Percentiles rank a stretch among this genome's conserved stretches.
Conservation (phyloP, 2,113 vertebrate genomes). For the Podilymbus podiceps region DNA sequence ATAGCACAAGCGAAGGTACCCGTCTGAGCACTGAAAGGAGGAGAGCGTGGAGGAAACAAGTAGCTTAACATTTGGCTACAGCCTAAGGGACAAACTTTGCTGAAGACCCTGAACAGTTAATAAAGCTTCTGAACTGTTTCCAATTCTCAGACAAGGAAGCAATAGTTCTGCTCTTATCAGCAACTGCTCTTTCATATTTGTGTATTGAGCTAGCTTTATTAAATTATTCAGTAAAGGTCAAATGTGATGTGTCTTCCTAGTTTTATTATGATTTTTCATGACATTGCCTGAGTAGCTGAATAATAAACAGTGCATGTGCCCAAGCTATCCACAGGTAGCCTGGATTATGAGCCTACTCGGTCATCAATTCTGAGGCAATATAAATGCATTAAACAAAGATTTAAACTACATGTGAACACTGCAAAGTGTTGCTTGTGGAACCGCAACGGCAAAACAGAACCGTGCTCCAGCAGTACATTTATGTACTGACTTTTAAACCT, state of each 20-base stretch:
- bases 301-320: slow-evolving; percentile 37
- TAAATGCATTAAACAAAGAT: not conserved
- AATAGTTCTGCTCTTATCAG: slow-evolving; percentile 71
- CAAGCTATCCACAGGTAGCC: not conserved
- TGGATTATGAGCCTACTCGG: not conserved
- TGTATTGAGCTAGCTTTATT: slow-evolving; percentile 69
- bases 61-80: slow-evolving; percentile 19
- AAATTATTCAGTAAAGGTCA: slow-evolving; percentile 79
- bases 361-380: not conserved
- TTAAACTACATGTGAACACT: not conserved
- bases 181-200: slow-evolving; percentile 68
- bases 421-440: not conserved
- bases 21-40: not conserved
- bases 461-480: rapidly evolving
- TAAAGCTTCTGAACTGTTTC: slow-evolving; percentile 69
- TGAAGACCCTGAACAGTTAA: slow-evolving; percentile 70
- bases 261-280: slow-evolving; percentile 72
- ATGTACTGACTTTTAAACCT: not conserved
- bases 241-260: slow-evolving; percentile 68
- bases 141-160: slow-evolving; percentile 70
- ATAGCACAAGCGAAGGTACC: slow-evolving; percentile 30
- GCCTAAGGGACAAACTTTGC: slow-evolving; percentile 50
- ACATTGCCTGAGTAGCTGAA: slow-evolving; percentile 58
- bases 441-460: not conserved
- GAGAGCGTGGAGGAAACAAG: not conserved